Percentiles rank a stretch among this genome's conserved stretches.
Evolutionary conservation across 2,797 vertebrate species (phyloP).

Genomic region (Eleutherodactylus coqui): DNA sequence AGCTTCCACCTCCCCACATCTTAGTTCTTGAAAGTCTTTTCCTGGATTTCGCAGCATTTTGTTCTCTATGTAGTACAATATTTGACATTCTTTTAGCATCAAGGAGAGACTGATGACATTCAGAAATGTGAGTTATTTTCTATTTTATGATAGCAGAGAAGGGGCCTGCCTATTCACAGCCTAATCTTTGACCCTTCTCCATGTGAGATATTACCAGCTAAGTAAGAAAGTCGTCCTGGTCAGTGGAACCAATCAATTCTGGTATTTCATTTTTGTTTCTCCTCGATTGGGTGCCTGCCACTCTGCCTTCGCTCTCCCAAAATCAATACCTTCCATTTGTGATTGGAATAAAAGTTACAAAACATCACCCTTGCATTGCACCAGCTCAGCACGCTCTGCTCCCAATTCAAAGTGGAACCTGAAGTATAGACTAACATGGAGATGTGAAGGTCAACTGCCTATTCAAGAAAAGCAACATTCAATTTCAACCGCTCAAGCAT

Average conservation of each 20-base stretch:
- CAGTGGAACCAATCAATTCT: slow-evolving; percentile 88
- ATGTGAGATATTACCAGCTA: slow-evolving; percentile 90
- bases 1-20: slow-evolving; percentile 46
- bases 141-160: slow-evolving; percentile 63
- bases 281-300: slow-evolving; percentile 81
- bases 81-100: slow-evolving; percentile 54
- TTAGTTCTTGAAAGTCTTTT: slow-evolving; percentile 56
- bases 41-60: slow-evolving; percentile 42
- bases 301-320: slow-evolving; percentile 77
- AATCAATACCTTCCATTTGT: slow-evolving; percentile 81
- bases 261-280: slow-evolving; percentile 89
- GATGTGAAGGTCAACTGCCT: slow-evolving; percentile 50
- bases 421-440: slow-evolving; percentile 24
- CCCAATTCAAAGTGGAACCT: slow-evolving; percentile 16
- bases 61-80: slow-evolving; percentile 48
- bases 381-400: slow-evolving; percentile 38
- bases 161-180: slow-evolving; percentile 53
- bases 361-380: neutral
- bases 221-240: slow-evolving; percentile 79
- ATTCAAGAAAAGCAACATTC: slow-evolving; percentile 33
- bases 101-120: slow-evolving; percentile 60
- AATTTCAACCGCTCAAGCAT: slow-evolving; percentile 8
- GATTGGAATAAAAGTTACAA: slow-evolving; percentile 69
- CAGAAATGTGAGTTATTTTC: slow-evolving; percentile 69
- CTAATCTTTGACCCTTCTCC: slow-evolving; percentile 72